phyloP scores from a whole-genome alignment of 2,888 invertebrate genomes.

The Watsonalla binaria region DNA sequence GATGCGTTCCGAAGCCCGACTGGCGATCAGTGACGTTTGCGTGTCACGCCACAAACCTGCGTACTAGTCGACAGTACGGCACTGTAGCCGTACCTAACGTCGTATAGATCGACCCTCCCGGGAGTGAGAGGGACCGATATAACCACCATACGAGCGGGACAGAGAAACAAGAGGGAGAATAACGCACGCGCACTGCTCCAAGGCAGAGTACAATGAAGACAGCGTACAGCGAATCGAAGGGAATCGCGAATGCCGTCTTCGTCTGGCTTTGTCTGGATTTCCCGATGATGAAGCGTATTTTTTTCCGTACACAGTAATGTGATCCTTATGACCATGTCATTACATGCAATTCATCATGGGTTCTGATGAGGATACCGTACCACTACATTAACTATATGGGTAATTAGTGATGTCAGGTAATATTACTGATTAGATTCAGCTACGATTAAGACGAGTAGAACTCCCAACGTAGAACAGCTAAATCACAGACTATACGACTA shows the following conservation, averaged over 20 bases:
- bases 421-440: background rate
- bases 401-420: background rate
- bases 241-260: constrained; percentile 67
- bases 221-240: constrained; percentile 42
- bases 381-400: background rate
- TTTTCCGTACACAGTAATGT: constrained; percentile 24
- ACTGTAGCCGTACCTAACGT: constrained; percentile 72
- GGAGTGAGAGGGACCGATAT: constrained; percentile 48
- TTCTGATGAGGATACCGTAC: background rate
- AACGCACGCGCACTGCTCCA: constrained; percentile 69
- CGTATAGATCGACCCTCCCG: constrained; percentile 76
- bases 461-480: no score
- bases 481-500: background rate
- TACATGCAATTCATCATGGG: constrained; percentile 15
- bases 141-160: constrained; percentile 25
- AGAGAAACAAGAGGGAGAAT: constrained; percentile 51
- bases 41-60: constrained; percentile 69
- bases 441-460: no score
- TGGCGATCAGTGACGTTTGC: constrained; percentile 56
- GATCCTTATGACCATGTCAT: constrained; percentile 21
- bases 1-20: constrained; percentile 52
- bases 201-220: constrained; percentile 64
- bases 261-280: constrained; percentile 73
- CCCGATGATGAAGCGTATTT: constrained; percentile 71
- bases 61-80: constrained; percentile 65